Conservation (phyloP, 2,113 vertebrate genomes). For the Triplophysa rosa region DNA sequence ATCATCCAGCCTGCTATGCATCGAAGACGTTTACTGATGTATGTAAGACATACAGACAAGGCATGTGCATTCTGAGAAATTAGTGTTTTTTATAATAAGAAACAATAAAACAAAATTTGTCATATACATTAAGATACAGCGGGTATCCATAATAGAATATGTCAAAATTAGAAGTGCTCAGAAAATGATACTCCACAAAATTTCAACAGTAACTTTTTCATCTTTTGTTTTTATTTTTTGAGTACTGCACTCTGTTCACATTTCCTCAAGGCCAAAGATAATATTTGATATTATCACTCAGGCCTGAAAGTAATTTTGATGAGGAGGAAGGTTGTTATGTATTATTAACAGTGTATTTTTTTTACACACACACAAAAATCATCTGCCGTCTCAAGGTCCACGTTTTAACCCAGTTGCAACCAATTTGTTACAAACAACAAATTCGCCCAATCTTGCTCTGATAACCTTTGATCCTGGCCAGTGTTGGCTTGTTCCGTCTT, state of each 20-base stretch:
- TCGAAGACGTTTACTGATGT: neutral
- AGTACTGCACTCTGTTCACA: neutral
- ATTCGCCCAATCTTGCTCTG: neutral
- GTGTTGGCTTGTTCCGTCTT: neutral
- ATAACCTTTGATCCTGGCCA: slow-evolving; percentile 22
- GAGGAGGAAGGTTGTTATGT: neutral
- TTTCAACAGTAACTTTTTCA: neutral
- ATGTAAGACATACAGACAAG: neutral
- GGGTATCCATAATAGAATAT: neutral
- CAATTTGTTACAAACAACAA: neutral
- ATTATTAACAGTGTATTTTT: slow-evolving; percentile 28
- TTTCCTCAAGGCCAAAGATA: slow-evolving; percentile 10
- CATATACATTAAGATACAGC: too few species aligned
- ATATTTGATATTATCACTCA: slow-evolving; percentile 15
- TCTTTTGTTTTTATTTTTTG: neutral
- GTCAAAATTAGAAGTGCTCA: neutral
- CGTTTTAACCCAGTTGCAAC: neutral
- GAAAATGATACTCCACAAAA: neutral
- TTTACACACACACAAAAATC: neutral
- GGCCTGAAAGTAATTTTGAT: slow-evolving; percentile 3
- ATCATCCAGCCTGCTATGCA: neutral
- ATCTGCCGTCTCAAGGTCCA: neutral
- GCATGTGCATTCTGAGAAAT: neutral
- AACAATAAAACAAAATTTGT: too few species aligned
- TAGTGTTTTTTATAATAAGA: too few species aligned